Percentiles rank a stretch among this genome's conserved stretches.
Evolutionary conservation across 2,888 invertebrate genomes (phyloP).

Genomic region (Dexiosoma caninum): DNA sequence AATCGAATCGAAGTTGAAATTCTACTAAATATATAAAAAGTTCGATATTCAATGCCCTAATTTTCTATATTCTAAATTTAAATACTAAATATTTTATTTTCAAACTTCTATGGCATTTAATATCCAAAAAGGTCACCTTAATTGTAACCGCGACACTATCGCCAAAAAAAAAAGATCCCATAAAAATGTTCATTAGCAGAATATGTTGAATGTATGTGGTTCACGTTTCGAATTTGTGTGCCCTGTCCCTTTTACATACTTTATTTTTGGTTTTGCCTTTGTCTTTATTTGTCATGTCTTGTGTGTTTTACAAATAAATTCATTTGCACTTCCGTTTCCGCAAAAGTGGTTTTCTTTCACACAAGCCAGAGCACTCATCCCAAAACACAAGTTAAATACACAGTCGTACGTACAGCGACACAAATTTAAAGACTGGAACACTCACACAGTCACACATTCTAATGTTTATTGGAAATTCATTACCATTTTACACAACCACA

Average conservation of each 20-base stretch:
- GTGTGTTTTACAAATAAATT: constrained; percentile 40
- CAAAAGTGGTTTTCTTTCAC: constrained; percentile 45
- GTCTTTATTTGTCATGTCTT: constrained; percentile 15
- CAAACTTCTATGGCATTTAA: too few relatives aligned
- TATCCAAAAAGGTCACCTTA: too few relatives aligned
- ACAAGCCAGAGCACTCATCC: background rate
- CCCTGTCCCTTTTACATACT: background rate
- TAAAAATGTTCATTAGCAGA: background rate
- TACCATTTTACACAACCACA: constrained; percentile 1
- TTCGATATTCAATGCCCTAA: too few relatives aligned
- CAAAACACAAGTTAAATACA: background rate
- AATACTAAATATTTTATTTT: too few relatives aligned
- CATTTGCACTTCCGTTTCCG: constrained; percentile 56
- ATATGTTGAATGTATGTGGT: constrained; percentile 11
- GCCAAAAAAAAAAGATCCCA: background rate
- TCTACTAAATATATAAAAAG: too few relatives aligned
- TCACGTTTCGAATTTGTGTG: too few relatives aligned
- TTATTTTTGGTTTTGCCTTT: background rate
- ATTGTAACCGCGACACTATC: too few relatives aligned
- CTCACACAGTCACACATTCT: background rate
- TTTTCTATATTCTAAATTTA: too few relatives aligned
- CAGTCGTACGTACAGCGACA: background rate
- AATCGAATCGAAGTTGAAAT: too few relatives aligned
- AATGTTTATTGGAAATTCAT: constrained; percentile 29
- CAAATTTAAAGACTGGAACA: background rate